Evolutionary conservation across 2,888 invertebrate species (phyloP), one percentile per base, ranked within the genome.

Genomic region (Epinotia ramella): DNA sequence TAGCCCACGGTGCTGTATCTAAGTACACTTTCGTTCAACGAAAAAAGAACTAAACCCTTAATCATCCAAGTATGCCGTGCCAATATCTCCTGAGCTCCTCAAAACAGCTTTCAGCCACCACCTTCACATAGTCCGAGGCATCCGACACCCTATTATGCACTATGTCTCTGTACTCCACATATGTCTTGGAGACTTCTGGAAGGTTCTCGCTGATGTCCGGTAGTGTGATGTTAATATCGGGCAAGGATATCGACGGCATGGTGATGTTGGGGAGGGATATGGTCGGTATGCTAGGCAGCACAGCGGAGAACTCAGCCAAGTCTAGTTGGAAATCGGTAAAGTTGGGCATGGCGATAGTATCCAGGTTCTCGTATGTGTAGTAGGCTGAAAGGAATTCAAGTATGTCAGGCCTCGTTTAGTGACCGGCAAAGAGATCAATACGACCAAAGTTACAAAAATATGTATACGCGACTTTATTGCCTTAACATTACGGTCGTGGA

Each of bases 91-190:
- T 82, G 6, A 95, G 84, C 79, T 94, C 95, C 73, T 94, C 93
- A 73, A 87, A 89, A 78, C 95, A 93, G 84, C 95, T 95, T 12
- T 91, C 91, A 0, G 94, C 95, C 0, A 95, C 95, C 0, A 95
- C 91, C 70, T 88, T 89, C 33, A 95, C 81, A 80, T 95, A 95
- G 53, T 95, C 93, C 0, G 95, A 93, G 0, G 95, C 94, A 77
- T 95, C 94, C 0, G 88, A 86, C 78, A 95, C 85, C 80, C 95
- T 90, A 73, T 95, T 94, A 73, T 93, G 89, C 0, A 95, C 91
- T 33, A 93, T 91, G 53, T 91, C 86, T 81, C 93, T 95, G 77
- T 95, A 91, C 77, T 91, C 90, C 46, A 87, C 84, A 72, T 92
- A 94, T 0, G 91, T 85, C 78, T 91, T 91, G 9, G 85, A 83